Conservation (phyloP, 2,797 vertebrate genomes). For the Psittacula echo region DNA sequence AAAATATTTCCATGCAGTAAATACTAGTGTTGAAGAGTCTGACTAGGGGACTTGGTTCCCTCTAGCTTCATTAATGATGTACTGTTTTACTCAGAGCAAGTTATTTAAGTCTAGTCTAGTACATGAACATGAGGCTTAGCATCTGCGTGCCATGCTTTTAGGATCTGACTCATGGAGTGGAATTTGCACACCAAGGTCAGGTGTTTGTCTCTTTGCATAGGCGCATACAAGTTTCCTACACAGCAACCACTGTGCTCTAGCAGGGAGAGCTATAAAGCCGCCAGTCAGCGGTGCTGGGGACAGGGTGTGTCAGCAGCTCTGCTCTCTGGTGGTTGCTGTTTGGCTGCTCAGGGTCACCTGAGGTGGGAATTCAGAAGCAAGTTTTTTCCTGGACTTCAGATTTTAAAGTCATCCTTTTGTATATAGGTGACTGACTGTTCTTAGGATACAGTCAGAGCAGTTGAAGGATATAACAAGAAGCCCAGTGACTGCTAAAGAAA, state of each 20-base stretch:
- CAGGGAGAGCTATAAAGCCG: neutral
- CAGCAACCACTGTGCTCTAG: neutral
- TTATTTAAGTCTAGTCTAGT: neutral
- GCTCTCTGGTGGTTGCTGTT: neutral
- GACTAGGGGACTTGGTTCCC: neutral
- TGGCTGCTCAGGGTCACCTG: neutral
- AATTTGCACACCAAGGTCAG: slow-evolving; percentile 44
- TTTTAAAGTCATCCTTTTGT: neutral
- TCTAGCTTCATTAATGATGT: neutral
- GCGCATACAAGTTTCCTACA: neutral
- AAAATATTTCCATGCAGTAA: neutral
- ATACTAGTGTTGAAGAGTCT: neutral
- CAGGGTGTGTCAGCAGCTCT: neutral
- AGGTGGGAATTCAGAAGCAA: neutral
- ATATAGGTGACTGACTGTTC: neutral
- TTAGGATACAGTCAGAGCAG: neutral
- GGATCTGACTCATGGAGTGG: slow-evolving; percentile 51
- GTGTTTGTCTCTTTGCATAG: neutral
- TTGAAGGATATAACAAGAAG: neutral
- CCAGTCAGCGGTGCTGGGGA: neutral
- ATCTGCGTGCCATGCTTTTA: neutral
- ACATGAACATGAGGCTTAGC: neutral
- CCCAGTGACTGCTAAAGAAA: neutral
- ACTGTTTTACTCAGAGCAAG: neutral
- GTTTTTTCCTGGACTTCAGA: neutral